A percentile compares a stretch with the other conserved stretches of the same genome.
phyloP scores from a whole-genome alignment of 2,113 vertebrate genomes.

The Lethenteron reissneri region DNA sequence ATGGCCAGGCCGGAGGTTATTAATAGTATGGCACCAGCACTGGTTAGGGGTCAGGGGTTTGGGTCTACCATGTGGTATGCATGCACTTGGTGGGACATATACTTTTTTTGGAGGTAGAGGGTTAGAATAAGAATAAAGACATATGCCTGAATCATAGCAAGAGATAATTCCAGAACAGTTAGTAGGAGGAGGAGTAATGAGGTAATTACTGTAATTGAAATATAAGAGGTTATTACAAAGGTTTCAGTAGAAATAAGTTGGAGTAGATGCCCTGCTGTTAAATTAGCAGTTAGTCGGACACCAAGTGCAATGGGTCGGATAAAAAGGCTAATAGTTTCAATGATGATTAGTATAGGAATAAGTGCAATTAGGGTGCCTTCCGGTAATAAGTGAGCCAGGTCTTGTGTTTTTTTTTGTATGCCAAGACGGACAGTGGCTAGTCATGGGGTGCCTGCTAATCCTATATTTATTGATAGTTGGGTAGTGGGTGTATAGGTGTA shows the following conservation, averaged over 20 bases:
- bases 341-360: slow-evolving; percentile 8
- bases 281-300: background rate
- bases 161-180: background rate
- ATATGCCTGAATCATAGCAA: background rate
- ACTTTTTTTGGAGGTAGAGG: slow-evolving; percentile 15
- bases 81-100: slow-evolving; percentile 14
- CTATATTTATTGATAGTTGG: slow-evolving; percentile 12
- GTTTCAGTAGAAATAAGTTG: slow-evolving; percentile 6
- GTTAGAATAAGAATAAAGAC: slow-evolving; percentile 9
- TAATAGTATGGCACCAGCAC: background rate
- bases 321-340: slow-evolving; percentile 12
- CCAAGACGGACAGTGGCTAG: slow-evolving; percentile 12
- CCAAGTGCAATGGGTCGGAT: slow-evolving; percentile 4
- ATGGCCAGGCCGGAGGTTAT: slow-evolving; percentile 8
- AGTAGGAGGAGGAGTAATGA: background rate
- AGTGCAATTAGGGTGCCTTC: slow-evolving; percentile 9
- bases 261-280: slow-evolving; percentile 9
- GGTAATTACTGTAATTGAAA: background rate
- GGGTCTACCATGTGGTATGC: slow-evolving; percentile 13
- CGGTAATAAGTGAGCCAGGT: slow-evolving; percentile 10
- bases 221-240: slow-evolving; percentile 4
- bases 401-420: slow-evolving; percentile 10
- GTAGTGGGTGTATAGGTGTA: slow-evolving; percentile 15
- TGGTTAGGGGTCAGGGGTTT: slow-evolving; percentile 8
- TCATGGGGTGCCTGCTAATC: slow-evolving; percentile 7